These are phyloP conservation scores for Xestia sexstrigata DNA, from an alignment of 2,888 invertebrate species.

Conservation along the genomic window DNA sequence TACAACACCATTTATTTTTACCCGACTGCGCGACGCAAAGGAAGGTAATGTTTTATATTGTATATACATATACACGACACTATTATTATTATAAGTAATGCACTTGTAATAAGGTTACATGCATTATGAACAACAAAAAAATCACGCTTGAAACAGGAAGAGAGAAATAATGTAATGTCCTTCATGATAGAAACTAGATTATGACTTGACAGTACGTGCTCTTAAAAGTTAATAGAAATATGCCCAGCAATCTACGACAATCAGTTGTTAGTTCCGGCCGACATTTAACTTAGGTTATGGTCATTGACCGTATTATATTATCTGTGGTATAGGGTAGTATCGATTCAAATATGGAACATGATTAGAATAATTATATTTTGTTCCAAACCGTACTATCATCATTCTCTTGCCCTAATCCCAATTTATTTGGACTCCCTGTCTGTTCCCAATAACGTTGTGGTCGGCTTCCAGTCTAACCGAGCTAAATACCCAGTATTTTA, in stretches of 20 bases:
- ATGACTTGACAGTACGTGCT: conserved; percentile 3
- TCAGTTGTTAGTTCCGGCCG: not conserved
- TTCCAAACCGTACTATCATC: not conserved
- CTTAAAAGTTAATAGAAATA: conserved; percentile 33
- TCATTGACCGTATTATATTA: not conserved
- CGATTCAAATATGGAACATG: not conserved
- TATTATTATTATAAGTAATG: conserved; percentile 16
- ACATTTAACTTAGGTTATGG: not conserved
- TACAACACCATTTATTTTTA: not conserved
- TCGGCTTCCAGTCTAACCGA: not conserved
- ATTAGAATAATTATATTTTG: not conserved
- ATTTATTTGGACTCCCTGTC: not conserved
- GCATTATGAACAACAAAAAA: conserved; percentile 35
- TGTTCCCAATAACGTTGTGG: not conserved
- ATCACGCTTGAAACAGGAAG: conserved; percentile 36
- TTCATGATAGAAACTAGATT: conserved; percentile 33
- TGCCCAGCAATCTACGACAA: not conserved
- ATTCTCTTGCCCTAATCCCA: too few relatives aligned
- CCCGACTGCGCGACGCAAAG: too few relatives aligned
- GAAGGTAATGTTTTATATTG: not conserved
- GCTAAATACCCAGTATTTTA: not conserved
- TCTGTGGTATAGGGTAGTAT: too few relatives aligned
- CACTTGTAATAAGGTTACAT: conserved; percentile 32
- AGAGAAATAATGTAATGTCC: conserved; percentile 34
- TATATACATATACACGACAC: not conserved